Evolutionary conservation across 2,113 vertebrate genomes (phyloP).

Genomic region (Panthera leo): DNA sequence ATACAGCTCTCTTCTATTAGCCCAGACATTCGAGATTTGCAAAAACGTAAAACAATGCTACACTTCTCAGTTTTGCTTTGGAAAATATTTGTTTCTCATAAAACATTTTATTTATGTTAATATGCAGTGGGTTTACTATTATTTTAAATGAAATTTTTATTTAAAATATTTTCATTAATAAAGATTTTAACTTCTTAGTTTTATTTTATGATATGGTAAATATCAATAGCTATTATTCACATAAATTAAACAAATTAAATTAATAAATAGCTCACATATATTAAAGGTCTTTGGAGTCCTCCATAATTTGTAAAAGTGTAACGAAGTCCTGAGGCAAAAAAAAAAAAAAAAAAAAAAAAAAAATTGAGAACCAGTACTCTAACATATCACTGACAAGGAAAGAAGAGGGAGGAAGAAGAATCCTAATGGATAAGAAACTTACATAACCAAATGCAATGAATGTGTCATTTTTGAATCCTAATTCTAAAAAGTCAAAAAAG

Average conservation of each 20-base stretch:
- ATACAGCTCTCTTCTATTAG: not conserved
- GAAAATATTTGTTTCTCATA: not conserved
- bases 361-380: not conserved
- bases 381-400: not conserved
- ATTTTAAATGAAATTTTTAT: not conserved
- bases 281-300: not conserved
- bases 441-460: not conserved
- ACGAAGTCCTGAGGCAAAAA: not conserved
- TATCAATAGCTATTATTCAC: not conserved
- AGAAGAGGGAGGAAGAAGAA: not conserved
- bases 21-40: not conserved
- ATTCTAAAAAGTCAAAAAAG: not conserved
- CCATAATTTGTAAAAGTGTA: not conserved
- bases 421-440: not conserved
- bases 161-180: not conserved
- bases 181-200: not conserved
- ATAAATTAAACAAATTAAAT: not conserved
- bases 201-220: slow-evolving; percentile 16
- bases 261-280: not conserved
- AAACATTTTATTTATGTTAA: not conserved
- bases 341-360: no score
- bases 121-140: not conserved
- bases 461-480: not conserved
- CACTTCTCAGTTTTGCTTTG: not conserved
- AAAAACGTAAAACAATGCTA: not conserved